Base-by-base conservation (phyloP, 1,140 invertebrate genomes). In the Papilio xuthus region DNA sequence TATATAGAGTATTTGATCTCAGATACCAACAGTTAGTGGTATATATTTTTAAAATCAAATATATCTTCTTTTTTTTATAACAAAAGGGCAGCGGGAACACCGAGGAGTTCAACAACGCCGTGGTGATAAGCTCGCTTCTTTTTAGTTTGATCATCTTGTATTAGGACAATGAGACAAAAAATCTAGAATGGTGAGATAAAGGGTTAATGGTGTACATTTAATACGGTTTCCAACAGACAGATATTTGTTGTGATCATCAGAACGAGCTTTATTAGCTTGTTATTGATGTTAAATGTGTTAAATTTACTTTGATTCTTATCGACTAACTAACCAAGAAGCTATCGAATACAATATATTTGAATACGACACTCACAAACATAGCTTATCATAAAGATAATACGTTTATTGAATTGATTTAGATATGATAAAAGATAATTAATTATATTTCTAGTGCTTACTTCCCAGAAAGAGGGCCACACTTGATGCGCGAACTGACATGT, bases 381-480 rank as follows among this genome's bases (percentile, higher is more conserved):
- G 23, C 28, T 80, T 81, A 81, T 81, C 77, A 42, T 23, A n/a
- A 53, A 32, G 79, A 80, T 80, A 78, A 73, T 20, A 74, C 37
- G 18, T 44, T 73, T 81, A 78, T 81, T 82, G 78, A 78, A 73
- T 82, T 77, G 13, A 78, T 70, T 79, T 2, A 42, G 70, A 80
- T 80, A 80, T 78, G 50, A 76, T 76, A 76, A 63, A 28, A 63
- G 77, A 77, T 82, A 80, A 82, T 82, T 78, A 82, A 82, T 80
- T 63, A 80, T 79, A 78, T 42, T 41, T 76, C 32, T 76, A 76
- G 74, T 76, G 74, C 23, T 63, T 76, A 41, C 26, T 76, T 76
- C 74, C 28, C 50, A 76, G 74, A 73, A 73, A 47, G 12, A 50
- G 10, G 20, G 28, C 37, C 10, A 20, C 15, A 42, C 53, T 63